Conservation (phyloP, 2,888 invertebrate genomes). For the Polyommatus icarus region DNA sequence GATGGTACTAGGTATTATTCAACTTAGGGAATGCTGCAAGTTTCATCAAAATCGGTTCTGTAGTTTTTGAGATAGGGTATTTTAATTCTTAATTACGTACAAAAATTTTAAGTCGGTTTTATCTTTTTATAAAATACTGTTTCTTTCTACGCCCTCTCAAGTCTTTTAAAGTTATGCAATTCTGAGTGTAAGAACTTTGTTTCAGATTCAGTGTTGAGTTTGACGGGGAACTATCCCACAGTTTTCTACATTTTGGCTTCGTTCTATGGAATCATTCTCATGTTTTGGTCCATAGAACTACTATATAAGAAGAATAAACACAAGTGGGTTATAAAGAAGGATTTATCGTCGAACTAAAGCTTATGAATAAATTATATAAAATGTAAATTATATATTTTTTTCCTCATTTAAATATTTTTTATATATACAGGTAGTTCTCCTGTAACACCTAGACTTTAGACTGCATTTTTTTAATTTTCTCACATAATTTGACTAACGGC, state of each 20-base stretch:
- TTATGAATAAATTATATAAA: constrained; percentile 28
- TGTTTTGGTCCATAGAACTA: constrained; percentile 64
- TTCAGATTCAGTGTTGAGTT: constrained; percentile 79
- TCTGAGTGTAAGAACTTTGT: constrained; percentile 3
- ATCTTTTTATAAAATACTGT: no score
- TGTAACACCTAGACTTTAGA: no score
- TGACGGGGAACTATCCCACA: constrained; percentile 78
- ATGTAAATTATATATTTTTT: background rate
- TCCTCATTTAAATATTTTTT: background rate
- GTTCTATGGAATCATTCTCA: constrained; percentile 51
- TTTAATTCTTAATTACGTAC: no score
- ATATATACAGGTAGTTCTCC: no score
- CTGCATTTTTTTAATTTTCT: no score
- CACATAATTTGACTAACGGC: no score
- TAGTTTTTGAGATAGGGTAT: no score
- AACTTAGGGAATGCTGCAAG: no score
- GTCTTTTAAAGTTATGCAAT: background rate
- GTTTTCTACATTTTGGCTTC: constrained; percentile 79
- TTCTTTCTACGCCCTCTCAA: background rate
- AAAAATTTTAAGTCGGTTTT: no score
- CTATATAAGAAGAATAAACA: constrained; percentile 60
- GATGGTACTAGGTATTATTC: no score
- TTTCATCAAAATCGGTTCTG: no score
- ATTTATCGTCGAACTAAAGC: constrained; percentile 26
- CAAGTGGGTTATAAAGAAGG: constrained; percentile 46